These are phyloP conservation scores for Theodoxus fluviatilis DNA, from an alignment of 2,888 invertebrate species.

Conservation along the genomic window DNA sequence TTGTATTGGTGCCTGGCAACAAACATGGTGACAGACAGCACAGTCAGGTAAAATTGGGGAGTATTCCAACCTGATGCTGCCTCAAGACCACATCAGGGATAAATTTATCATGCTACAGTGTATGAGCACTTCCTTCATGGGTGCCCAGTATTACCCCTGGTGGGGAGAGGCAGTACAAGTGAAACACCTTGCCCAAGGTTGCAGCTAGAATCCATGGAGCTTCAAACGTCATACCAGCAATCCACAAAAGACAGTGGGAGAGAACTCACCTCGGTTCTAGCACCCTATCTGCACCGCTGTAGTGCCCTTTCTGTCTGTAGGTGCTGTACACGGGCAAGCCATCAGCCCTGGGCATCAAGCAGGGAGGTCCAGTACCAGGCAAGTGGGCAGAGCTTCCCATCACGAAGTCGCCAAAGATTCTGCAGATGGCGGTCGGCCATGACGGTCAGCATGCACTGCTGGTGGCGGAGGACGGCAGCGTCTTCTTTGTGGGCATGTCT, in stretches of 20 bases:
- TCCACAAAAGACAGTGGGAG: neutral
- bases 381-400: constrained; percentile 70
- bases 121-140: no score
- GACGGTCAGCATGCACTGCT: constrained; percentile 91
- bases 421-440: constrained; percentile 87
- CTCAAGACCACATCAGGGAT: no score
- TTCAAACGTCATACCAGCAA: neutral
- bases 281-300: neutral
- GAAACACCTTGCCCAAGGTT: no score
- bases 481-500: constrained; percentile 85
- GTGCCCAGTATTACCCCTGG: no score
- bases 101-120: no score
- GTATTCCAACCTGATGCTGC: no score
- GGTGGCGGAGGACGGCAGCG: constrained; percentile 90
- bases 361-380: constrained; percentile 59
- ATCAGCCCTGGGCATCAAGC: constrained; percentile 83
- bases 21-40: no score
- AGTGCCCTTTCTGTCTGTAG: constrained; percentile 62
- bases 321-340: constrained; percentile 88
- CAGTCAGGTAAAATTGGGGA: no score
- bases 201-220: no score
- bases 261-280: neutral
- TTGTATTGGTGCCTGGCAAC: no score
- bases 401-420: constrained; percentile 77
- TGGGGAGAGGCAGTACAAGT: no score